These are phyloP conservation scores for Helleia helle DNA, from an alignment of 2,888 invertebrate genomes.

Conservation along the genomic window DNA sequence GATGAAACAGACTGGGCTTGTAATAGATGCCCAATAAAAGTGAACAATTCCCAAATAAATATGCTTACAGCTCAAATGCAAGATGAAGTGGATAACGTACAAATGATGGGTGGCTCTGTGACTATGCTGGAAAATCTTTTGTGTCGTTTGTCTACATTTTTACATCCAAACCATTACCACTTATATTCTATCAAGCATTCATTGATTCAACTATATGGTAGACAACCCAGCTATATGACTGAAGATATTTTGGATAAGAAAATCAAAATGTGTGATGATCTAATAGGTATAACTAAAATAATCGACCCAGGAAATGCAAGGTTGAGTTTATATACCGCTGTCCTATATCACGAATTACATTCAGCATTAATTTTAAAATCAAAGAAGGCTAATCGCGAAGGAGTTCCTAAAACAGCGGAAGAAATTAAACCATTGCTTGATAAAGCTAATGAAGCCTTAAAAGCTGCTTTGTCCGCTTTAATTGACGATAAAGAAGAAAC, in stretches of 20 bases:
- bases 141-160: conserved; percentile 79
- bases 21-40: conserved; percentile 77
- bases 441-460: conserved; percentile 60
- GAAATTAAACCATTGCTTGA: conserved; percentile 47
- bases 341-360: conserved; percentile 82
- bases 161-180: conserved; percentile 90
- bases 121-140: conserved; percentile 77
- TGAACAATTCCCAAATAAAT: conserved; percentile 77
- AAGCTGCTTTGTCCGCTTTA: conserved; percentile 53
- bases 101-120: conserved; percentile 75
- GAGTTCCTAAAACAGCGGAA: conserved; percentile 34
- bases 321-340: conserved; percentile 83
- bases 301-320: conserved; percentile 84
- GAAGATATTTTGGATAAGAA: conserved; percentile 78
- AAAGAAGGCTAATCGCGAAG: conserved; percentile 48
- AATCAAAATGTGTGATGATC: conserved; percentile 77
- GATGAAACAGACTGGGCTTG: conserved; percentile 85
- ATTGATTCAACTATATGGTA: conserved; percentile 84
- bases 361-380: conserved; percentile 68
- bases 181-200: conserved; percentile 87
- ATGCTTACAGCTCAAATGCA: conserved; percentile 82
- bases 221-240: conserved; percentile 76
- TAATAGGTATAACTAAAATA: conserved; percentile 75
- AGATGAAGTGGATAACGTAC: conserved; percentile 81
- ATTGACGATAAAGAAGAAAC: conserved; percentile 68